These are phyloP conservation scores for Mirounga angustirostris DNA, from an alignment of 2,113 vertebrate genomes.

Conservation along the genomic window DNA sequence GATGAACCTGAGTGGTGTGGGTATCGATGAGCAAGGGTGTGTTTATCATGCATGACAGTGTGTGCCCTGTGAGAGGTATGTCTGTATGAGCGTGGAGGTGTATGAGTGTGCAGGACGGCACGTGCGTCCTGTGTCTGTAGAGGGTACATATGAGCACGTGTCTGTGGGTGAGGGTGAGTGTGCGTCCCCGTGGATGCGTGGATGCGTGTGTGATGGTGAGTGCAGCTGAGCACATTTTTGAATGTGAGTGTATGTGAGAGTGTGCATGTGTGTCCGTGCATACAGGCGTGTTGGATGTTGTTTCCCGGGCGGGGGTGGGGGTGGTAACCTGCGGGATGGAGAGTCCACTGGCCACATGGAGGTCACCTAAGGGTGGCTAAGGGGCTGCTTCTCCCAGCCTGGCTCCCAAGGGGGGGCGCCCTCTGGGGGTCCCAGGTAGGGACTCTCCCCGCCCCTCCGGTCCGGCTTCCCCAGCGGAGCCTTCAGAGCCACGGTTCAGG, in stretches of 20 bases:
- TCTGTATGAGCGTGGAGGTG: background rate
- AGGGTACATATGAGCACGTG: background rate
- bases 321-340: background rate
- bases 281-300: background rate
- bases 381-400: background rate
- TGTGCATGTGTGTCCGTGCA: background rate
- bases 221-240: background rate
- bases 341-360: rapidly evolving
- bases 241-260: background rate
- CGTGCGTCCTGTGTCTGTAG: no score
- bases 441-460: rapidly evolving
- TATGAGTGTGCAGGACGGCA: background rate
- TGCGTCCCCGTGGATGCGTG: background rate
- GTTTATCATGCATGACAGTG: background rate
- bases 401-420: background rate
- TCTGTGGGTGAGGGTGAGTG: background rate
- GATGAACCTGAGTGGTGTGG: background rate
- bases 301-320: background rate
- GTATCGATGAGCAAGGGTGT: background rate
- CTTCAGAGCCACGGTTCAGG: background rate
- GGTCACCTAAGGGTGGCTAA: rapidly evolving
- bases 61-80: background rate
- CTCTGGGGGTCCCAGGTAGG: background rate
- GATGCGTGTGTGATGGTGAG: background rate
- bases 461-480: background rate